These are phyloP conservation scores for Parelbella ahira DNA, from an alignment of 2,888 invertebrate genomes.

Conservation along the genomic window DNA sequence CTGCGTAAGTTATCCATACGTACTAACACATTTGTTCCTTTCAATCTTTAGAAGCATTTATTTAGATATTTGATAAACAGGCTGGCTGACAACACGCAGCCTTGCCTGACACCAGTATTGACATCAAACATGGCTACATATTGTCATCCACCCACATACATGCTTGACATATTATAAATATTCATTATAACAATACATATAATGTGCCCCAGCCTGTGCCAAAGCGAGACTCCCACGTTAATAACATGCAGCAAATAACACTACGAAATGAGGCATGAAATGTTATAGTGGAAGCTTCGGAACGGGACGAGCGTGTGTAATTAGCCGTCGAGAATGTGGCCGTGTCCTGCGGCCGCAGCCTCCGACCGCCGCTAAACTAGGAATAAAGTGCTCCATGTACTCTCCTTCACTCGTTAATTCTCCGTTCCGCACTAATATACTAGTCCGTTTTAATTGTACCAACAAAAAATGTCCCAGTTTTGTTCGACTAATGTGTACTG, in stretches of 20 bases:
- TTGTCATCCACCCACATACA: no score
- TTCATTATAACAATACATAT: no score
- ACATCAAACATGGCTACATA: no score
- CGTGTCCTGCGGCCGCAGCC: conserved; percentile 63
- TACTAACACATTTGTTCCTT: no score
- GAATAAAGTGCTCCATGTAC: conserved; percentile 64
- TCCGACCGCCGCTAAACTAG: conserved; percentile 62
- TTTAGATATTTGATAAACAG: no score
- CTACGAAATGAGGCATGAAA: conserved; percentile 74
- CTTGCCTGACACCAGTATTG: no score
- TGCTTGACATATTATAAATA: no score
- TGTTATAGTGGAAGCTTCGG: conserved; percentile 67
- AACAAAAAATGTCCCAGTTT: conserved; percentile 16
- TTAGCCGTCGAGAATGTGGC: conserved; percentile 75
- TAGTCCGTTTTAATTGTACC: conserved; percentile 20
- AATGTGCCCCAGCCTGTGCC: no score
- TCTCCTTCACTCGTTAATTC: conserved; percentile 68
- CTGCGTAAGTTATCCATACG: no score
- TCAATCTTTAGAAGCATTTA: no score
- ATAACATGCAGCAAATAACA: conserved; percentile 73
- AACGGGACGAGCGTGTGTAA: conserved; percentile 71
- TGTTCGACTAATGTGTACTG: conserved; percentile 1
- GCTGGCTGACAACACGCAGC: no score
- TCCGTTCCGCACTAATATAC: conserved; percentile 30
- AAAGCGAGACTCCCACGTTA: conserved; percentile 66